phyloP scores from a whole-genome alignment of 2,888 invertebrate genomes.

The Baccha elongata region DNA sequence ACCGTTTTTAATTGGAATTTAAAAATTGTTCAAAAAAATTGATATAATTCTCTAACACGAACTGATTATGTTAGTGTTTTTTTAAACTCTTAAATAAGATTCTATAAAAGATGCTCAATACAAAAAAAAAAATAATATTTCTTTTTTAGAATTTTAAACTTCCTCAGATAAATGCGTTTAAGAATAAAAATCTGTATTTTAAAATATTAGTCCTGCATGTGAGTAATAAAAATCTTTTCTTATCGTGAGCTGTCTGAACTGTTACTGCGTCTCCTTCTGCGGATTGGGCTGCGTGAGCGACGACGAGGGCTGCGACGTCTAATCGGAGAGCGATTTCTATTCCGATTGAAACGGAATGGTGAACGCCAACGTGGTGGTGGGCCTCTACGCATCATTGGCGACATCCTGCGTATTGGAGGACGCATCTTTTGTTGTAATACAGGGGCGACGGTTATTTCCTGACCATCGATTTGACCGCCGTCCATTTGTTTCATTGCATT shows the following conservation, averaged over 20 bases:
- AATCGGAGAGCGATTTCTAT: conserved; percentile 79
- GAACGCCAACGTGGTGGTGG: conserved; percentile 82
- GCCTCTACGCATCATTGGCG: conserved; percentile 80
- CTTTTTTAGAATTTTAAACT: too few relatives aligned
- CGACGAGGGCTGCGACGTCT: conserved; percentile 80
- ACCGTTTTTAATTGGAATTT: too few relatives aligned
- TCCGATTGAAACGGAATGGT: conserved; percentile 79
- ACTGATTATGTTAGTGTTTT: too few relatives aligned
- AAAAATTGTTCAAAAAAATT: too few relatives aligned
- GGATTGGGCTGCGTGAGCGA: conserved; percentile 81
- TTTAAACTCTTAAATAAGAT: too few relatives aligned
- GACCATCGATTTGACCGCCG: conserved; percentile 98
- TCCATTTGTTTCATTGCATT: conserved; percentile 99
- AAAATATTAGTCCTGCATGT: background rate
- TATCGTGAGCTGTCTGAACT: conserved; percentile 82
- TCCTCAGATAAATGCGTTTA: background rate
- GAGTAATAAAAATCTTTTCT: background rate
- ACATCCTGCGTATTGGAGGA: conserved; percentile 79
- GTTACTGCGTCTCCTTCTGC: conserved; percentile 81
- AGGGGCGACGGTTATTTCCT: conserved; percentile 97
- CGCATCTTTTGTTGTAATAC: conserved; percentile 89
- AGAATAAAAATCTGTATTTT: background rate
- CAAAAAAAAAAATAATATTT: too few relatives aligned
- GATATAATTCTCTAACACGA: too few relatives aligned
- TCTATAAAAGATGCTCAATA: too few relatives aligned